Evolutionary conservation across 2,113 vertebrate species (phyloP), one percentile per base, ranked within the genome.

Genomic region (Onychostruthus taczanowskii): DNA sequence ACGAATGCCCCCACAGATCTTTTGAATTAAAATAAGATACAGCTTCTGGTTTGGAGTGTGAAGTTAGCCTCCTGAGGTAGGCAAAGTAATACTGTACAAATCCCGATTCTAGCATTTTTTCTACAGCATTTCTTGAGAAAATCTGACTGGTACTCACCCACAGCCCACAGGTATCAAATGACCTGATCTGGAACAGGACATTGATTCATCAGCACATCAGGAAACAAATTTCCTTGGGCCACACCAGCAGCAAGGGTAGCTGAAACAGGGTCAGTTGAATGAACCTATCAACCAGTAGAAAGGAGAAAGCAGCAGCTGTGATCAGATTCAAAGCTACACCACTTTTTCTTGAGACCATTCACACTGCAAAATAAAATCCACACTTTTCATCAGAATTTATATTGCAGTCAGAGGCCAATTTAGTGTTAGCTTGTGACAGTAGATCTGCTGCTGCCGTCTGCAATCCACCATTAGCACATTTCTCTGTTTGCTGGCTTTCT

Each of bases 1-100:
- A 94, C 0, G 0, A 94, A 96, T 95, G 73, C 76, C 58, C 73
- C 73, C 87, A 77, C 82, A 74, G 43, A 94, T 96, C 55, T 82
- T 90, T 89, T 68, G 83, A 96, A 93, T 92, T 92, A 89, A 94
- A 87, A 64, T 64, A 86, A 90, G 83, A 84, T 90, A 37, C 31
- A 73, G 86, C 44, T 89, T 87, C 47, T 84, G 61, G 49, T 89
- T 82, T 90, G 26, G 76, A 64, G 53, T 27, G 37, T 46, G 64
- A 93, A 67, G 85, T 56, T 81, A 84, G 47, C 37, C 76, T 89
- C 58, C 64, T 5, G 26, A 81, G 62, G 77, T 16, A 67, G 64
- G 28, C 28, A 94, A 92, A 89, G 75, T 64, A 74, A 87, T 52
- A 33, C 39, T 18, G 22, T 28, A 56, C 28, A 83, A 90, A 79